These are phyloP conservation scores for Parnassius glacialis DNA, from an alignment of 2,888 invertebrate species.

Conservation along the genomic window DNA sequence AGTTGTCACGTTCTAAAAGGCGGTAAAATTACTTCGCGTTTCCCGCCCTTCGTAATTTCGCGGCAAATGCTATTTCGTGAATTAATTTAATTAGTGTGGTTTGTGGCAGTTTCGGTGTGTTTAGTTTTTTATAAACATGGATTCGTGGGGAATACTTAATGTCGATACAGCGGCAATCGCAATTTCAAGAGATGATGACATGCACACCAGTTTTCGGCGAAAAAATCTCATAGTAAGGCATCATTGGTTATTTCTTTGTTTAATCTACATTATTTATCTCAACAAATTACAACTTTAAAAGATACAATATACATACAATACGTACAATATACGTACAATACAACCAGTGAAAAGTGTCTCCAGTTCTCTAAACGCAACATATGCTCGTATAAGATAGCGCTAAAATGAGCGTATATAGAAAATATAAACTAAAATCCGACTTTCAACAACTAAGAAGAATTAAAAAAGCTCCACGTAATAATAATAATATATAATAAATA, in stretches of 20 bases:
- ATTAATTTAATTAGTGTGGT: conserved; percentile 7
- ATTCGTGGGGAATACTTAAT: conserved; percentile 86
- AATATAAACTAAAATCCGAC: too few relatives aligned
- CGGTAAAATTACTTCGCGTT: not conserved
- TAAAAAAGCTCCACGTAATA: too few relatives aligned
- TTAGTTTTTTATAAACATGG: conserved; percentile 73
- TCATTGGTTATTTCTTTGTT: not conserved
- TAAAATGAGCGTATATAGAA: too few relatives aligned
- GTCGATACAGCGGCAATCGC: conserved; percentile 84
- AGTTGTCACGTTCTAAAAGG: conserved; percentile 30
- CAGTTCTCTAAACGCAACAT: too few relatives aligned
- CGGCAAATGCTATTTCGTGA: conserved; percentile 6
- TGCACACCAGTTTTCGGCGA: conserved; percentile 75
- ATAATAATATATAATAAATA: too few relatives aligned
- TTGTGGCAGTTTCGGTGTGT: conserved; percentile 23
- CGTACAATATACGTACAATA: too few relatives aligned
- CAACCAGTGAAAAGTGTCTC: too few relatives aligned
- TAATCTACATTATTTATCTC: conserved; percentile 1
- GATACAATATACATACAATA: too few relatives aligned
- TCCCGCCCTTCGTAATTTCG: not conserved
- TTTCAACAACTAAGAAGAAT: too few relatives aligned
- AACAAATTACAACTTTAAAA: too few relatives aligned
- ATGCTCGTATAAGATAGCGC: too few relatives aligned
- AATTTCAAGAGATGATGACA: conserved; percentile 86
- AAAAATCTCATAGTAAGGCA: conserved; percentile 62